Percentiles rank a stretch among this genome's conserved stretches.
These are phyloP conservation scores for Sebastes schlegelii DNA, from an alignment of 2,113 vertebrate species.

Conservation along the genomic window DNA sequence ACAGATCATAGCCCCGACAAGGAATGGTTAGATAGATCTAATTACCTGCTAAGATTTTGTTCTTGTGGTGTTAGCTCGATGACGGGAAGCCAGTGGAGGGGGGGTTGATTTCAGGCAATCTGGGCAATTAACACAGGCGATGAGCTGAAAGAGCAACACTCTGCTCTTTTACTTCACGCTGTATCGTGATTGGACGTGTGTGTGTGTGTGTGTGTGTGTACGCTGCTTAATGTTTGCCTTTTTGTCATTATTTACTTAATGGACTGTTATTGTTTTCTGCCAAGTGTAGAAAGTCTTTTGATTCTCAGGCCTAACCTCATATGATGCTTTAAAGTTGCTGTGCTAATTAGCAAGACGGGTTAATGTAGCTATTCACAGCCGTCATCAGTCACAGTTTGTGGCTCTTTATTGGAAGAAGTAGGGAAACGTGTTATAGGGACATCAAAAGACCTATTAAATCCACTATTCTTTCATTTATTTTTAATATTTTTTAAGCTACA, in stretches of 20 bases:
- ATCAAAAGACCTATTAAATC: conserved; percentile 4
- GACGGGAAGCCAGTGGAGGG: conserved; percentile 54
- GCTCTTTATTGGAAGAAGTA: background rate
- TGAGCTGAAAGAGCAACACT: conserved; percentile 63
- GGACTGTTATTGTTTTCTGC: conserved; percentile 41
- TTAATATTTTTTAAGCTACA: background rate
- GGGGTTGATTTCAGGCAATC: conserved; percentile 71
- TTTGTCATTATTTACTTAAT: conserved; percentile 64
- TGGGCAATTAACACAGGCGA: conserved; percentile 71
- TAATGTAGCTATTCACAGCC: conserved; percentile 36
- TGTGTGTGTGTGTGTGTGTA: conserved; percentile 25
- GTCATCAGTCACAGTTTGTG: conserved; percentile 18
- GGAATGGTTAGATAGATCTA: conserved; percentile 61
- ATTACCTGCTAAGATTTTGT: conserved; percentile 69
- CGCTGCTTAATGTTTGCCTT: conserved; percentile 54
- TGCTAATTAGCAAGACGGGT: conserved; percentile 19
- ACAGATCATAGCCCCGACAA: conserved; percentile 62
- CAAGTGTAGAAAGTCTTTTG: conserved; percentile 20
- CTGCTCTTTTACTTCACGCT: conserved; percentile 44
- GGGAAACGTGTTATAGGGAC: background rate
- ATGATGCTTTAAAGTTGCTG: conserved; percentile 32
- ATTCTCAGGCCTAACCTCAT: conserved; percentile 18
- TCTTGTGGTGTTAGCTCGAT: conserved; percentile 61
- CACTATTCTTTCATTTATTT: background rate
- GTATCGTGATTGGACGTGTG: conserved; percentile 27